Evolutionary conservation across 2,113 vertebrate species (phyloP), one percentile per base, ranked within the genome.

Genomic region (Silurus glanis): DNA sequence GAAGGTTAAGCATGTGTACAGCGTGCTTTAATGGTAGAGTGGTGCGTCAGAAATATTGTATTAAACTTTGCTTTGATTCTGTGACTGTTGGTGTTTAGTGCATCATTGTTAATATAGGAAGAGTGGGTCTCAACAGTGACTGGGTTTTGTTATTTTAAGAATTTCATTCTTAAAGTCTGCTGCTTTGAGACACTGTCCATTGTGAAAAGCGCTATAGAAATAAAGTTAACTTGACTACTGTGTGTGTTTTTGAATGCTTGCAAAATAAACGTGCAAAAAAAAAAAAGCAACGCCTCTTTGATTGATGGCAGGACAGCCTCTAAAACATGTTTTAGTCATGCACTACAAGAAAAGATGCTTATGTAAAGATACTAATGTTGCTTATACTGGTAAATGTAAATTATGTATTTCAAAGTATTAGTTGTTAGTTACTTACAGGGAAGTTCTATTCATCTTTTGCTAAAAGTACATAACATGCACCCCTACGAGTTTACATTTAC

Each of bases 41-140:
- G 80, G 82, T 86, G 75, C 87, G 86, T 89, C 51, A 87, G 86
- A 90, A 89, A 85, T 51, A 69, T 91, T 79, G 92, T 91, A 93
- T 94, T 93, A 92, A 93, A 91, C 86, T 78, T 88, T 87, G 85
- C 89, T 82, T 81, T 84, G 78, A 82, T 47, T 85, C 67, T 85
- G 45, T 85, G 69, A 83, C 62, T 82, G 86, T 89, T 86, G 81
- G 89, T 85, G 80, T 76, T 83, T 84, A 74, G 80, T 56, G 62
- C 83, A 76, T 14, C n/a, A 69, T 53, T 14, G 67, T 74, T 67
- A 87, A 85, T 85, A 86, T 81, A 21, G 83, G 56, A 86, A 72
- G 80, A 86, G 71, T 75, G 74, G 53, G 49, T 76, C 78, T 80
- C 80, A 83, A 83, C 17, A 37, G 61, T 81, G 81, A 1, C 61